Conservation (phyloP, 2,888 invertebrate species). For the Eupithecia centaureata region DNA sequence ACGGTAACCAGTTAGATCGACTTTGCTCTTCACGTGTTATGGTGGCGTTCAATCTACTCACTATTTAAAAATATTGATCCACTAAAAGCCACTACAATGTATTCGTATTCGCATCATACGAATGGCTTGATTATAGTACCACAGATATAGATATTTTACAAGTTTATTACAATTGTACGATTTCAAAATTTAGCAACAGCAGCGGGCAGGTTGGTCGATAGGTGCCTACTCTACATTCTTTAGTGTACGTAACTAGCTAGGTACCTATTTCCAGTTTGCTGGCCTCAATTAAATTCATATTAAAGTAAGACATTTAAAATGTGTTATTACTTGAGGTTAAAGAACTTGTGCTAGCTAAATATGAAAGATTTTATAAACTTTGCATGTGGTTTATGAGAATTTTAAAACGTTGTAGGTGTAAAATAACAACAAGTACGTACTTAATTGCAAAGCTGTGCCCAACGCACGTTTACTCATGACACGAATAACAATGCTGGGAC, state of each 20-base stretch:
- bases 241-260: constrained; percentile 48
- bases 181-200: constrained; percentile 62
- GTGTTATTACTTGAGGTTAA: constrained; percentile 29
- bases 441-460: constrained; percentile 13
- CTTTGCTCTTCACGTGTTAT: background rate
- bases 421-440: background rate
- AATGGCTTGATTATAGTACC: background rate
- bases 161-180: constrained; percentile 45
- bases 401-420: background rate
- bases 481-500: constrained; percentile 41
- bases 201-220: constrained; percentile 53
- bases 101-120: background rate
- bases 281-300: constrained; percentile 75
- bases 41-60: background rate
- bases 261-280: constrained; percentile 62
- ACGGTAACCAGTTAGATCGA: constrained; percentile 19
- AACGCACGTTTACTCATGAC: constrained; percentile 23
- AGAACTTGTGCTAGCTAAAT: constrained; percentile 24
- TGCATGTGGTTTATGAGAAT: background rate
- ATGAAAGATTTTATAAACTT: constrained; percentile 12
- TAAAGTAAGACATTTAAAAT: constrained; percentile 60
- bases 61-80: background rate
- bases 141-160: constrained; percentile 41
- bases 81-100: background rate
- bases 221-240: constrained; percentile 32